Percentiles rank a stretch among this genome's conserved stretches.
phyloP scores from a whole-genome alignment of 1,140 invertebrate species.

The Drosophila varians region DNA sequence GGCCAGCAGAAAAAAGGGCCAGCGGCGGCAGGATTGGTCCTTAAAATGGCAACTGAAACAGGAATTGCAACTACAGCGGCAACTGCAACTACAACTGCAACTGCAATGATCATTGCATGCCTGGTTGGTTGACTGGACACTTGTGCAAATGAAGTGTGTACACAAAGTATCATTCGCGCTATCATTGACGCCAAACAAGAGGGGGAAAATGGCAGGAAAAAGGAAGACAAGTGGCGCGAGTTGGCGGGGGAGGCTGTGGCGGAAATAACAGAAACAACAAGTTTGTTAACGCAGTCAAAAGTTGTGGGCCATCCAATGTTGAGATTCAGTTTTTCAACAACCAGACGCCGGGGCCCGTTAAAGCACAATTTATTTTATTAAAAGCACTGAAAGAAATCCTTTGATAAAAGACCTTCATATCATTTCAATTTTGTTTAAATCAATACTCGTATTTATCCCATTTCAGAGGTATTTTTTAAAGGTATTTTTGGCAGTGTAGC shows the following conservation, averaged over 20 bases:
- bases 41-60: slow-evolving; percentile 18
- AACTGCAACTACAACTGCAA: background rate
- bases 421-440: too few species aligned
- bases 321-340: slow-evolving; percentile 4
- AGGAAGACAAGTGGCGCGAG: background rate
- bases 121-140: slow-evolving; percentile 11
- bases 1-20: slow-evolving; percentile 9
- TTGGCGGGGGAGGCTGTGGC: slow-evolving; percentile 2
- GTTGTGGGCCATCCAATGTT: slow-evolving; percentile 1
- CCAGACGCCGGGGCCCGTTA: background rate
- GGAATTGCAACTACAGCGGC: background rate
- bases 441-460: too few species aligned
- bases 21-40: slow-evolving; percentile 33
- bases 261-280: slow-evolving; percentile 35
- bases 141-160: slow-evolving; percentile 53
- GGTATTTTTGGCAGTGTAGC: background rate
- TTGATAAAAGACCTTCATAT: too few species aligned
- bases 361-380: slow-evolving; percentile 2
- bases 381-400: too few species aligned
- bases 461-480: too few species aligned
- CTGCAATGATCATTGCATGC: slow-evolving; percentile 19
- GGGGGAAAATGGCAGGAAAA: background rate
- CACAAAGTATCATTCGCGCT: slow-evolving; percentile 70
- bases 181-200: slow-evolving; percentile 66
- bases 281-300: slow-evolving; percentile 45